These are phyloP conservation scores for Lepidurus arcticus DNA, from an alignment of 1,140 invertebrate genomes.

Conservation along the genomic window DNA sequence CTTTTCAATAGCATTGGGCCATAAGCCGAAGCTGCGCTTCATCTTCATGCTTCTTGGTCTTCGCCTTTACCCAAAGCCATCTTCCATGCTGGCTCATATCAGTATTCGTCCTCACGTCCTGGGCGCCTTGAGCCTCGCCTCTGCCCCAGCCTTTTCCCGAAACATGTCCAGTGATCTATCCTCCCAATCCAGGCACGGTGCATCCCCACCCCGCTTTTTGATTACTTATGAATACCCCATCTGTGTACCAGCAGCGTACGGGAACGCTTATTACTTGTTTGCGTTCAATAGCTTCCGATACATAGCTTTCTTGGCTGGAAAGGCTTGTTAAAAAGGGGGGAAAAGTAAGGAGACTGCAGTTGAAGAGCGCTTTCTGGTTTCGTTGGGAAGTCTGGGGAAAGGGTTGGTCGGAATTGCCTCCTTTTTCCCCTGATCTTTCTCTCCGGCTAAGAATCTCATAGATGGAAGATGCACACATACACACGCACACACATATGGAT, in stretches of 20 bases:
- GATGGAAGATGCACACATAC: constrained; percentile 8
- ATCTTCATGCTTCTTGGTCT: constrained; percentile 18
- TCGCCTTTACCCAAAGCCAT: constrained; percentile 11
- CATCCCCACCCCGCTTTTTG: background rate
- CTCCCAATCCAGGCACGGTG: background rate
- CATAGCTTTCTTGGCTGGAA: too few relatives aligned
- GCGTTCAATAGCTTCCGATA: background rate
- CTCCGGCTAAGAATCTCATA: background rate
- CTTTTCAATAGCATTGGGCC: background rate
- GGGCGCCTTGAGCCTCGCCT: background rate
- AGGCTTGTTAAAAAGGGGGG: too few relatives aligned
- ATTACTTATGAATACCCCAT: background rate
- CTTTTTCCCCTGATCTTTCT: background rate
- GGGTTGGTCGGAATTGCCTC: background rate
- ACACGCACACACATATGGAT: background rate
- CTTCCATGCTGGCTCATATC: background rate
- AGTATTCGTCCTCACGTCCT: constrained; percentile 11
- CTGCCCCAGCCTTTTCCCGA: background rate
- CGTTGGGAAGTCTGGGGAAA: background rate
- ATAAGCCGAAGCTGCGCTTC: background rate
- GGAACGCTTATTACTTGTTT: background rate
- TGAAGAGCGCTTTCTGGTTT: background rate
- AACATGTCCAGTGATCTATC: background rate
- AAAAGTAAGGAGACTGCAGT: too few relatives aligned
- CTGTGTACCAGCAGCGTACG: too few relatives aligned